phyloP scores from a whole-genome alignment of 30 jellyfish, hydroid and myxozoan genomes.

The Cassiopea andromeda region DNA sequence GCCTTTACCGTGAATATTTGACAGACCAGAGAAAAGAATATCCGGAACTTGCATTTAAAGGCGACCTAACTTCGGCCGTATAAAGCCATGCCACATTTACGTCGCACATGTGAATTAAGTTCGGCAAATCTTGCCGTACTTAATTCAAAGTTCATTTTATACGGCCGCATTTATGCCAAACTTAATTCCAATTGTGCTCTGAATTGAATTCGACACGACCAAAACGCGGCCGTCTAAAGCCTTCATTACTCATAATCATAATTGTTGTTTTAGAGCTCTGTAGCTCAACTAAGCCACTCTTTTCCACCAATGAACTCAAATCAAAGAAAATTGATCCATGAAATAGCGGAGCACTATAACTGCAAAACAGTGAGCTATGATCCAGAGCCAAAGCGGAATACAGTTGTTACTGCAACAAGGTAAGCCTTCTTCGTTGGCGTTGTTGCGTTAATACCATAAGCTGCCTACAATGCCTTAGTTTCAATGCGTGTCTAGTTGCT shows the following conservation, averaged over 20 bases:
- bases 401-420: slow-evolving; percentile 92
- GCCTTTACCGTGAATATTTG: too few species aligned
- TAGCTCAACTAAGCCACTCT: slow-evolving; percentile 76
- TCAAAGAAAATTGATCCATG: slow-evolving; percentile 89
- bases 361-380: slow-evolving; percentile 90
- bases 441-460: neutral
- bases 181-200: too few species aligned
- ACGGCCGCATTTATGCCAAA: too few species aligned
- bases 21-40: too few species aligned
- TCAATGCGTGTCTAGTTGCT: neutral
- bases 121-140: too few species aligned
- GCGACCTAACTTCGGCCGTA: too few species aligned
- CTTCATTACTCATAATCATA: neutral
- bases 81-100: too few species aligned
- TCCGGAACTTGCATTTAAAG: too few species aligned
- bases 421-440: slow-evolving; percentile 28
- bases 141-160: too few species aligned
- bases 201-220: too few species aligned
- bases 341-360: slow-evolving; percentile 82
- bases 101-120: too few species aligned
- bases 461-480: neutral
- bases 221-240: too few species aligned
- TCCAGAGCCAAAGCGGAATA: slow-evolving; percentile 91
- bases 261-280: slow-evolving; percentile 60
- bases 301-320: slow-evolving; percentile 85